Conservation (phyloP, 2,113 vertebrate genomes). For the Notothenia coriiceps region DNA sequence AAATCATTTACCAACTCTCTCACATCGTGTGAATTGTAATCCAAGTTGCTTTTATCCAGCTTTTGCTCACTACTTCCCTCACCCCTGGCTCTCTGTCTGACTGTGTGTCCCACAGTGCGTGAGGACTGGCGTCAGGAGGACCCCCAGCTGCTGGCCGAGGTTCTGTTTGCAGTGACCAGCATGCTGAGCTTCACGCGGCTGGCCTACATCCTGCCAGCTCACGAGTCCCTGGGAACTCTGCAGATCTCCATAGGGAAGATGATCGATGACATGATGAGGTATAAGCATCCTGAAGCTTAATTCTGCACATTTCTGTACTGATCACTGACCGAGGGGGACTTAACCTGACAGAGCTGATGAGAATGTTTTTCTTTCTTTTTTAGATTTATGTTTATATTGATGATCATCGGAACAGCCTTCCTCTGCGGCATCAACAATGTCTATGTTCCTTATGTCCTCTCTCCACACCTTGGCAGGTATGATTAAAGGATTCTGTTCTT, state of each 20-base stretch:
- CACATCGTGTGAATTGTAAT: no score
- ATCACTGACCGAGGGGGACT: not conserved
- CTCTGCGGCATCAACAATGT: slow-evolving; percentile 93
- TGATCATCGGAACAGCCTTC: slow-evolving; percentile 94
- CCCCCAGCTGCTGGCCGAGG: slow-evolving; percentile 90
- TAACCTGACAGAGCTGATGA: not conserved
- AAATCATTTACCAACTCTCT: no score
- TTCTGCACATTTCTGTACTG: not conserved
- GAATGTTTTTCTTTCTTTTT: not conserved
- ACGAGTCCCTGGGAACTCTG: slow-evolving; percentile 91
- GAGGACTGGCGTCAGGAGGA: slow-evolving; percentile 89
- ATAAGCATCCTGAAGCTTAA: not conserved
- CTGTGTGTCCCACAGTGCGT: slow-evolving; percentile 76
- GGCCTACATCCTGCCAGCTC: slow-evolving; percentile 91
- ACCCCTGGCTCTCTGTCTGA: not conserved
- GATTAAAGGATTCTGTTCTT: not conserved
- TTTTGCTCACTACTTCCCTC: no score
- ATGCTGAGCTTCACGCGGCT: slow-evolving; percentile 93
- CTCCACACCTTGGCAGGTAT: slow-evolving; percentile 88
- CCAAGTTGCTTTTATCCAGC: no score
- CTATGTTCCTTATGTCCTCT: slow-evolving; percentile 89
- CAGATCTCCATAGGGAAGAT: slow-evolving; percentile 95
- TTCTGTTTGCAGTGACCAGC: slow-evolving; percentile 93
- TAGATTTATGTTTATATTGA: slow-evolving; percentile 94
- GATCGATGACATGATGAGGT: slow-evolving; percentile 95